Evolutionary conservation across 2,113 vertebrate genomes (phyloP), one percentile per base, ranked within the genome.

Genomic region (Rhipidura dahli): DNA sequence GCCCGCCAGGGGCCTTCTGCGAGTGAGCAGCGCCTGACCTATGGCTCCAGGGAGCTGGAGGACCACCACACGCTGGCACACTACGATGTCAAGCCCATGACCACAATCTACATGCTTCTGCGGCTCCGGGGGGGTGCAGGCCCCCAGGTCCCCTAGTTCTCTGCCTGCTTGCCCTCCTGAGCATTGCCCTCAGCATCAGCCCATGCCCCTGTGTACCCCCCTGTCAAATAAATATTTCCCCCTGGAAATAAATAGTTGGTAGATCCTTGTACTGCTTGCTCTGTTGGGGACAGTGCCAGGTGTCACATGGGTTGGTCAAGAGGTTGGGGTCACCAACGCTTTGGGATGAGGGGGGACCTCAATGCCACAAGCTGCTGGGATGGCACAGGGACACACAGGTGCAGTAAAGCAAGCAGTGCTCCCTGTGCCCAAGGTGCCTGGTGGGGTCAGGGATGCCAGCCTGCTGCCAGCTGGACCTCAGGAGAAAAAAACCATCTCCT

Each of bases 51-150:
- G 28, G 59, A 72, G 37, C 40, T 96, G 83, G 63, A 93, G 45
- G 75, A 95, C 59, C 4, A 0, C 11, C 23, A 54, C 30, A 83
- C 11, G 0, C 79, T 96, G 76, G 83, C 7, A 0, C n/a, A 97
- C 63, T 97, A 96, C 0, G 0, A 53, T 0, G 0, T 97, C 54
- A 28, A 50, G 68, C 92, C 88, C 75, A 56, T 6, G 54, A 66
- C 40, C 75, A 92, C 9, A 23, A 90, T 96, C 82, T 63, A 9
- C 50, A 35, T 97, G 95, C 63, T 80, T 26, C 90, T 96, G 70
- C 20, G 23, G 18, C 96, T 97, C 28, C 85, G 94, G 1, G 95
- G 96, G 4, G 96, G 96, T 1, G 1, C 8, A 9, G 23, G 1
- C 5, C 35, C 39, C 16, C 9, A 14, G 39, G 13, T 56, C 5